These are phyloP conservation scores for Apodemia zela DNA, from an alignment of 2,888 invertebrate genomes.

Conservation along the genomic window DNA sequence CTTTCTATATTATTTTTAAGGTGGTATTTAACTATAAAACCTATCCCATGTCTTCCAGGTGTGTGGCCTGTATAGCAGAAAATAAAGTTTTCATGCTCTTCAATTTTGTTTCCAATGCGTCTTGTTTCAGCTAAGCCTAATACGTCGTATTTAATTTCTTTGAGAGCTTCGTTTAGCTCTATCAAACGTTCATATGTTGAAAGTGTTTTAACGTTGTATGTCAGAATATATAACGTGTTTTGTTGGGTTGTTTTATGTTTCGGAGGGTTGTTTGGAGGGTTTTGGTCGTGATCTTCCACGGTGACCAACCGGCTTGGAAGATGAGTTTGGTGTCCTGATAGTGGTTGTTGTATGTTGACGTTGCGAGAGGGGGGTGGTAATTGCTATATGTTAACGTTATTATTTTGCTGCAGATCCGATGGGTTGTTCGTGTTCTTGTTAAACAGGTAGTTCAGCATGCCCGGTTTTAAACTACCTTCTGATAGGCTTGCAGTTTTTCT, in stretches of 20 bases:
- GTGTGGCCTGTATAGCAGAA: conserved; percentile 1
- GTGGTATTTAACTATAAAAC: conserved; percentile 20
- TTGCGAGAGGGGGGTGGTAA: not conserved
- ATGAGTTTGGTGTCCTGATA: not conserved
- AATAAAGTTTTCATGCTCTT: not conserved
- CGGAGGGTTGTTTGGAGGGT: not conserved
- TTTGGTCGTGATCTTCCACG: not conserved
- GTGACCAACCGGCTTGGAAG: not conserved
- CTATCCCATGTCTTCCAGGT: not conserved
- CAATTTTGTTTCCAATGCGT: not conserved
- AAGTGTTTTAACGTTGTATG: too few species aligned
- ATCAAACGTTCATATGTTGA: not conserved
- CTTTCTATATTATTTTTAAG: conserved; percentile 26
- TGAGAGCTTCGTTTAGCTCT: not conserved
- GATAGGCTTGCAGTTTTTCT: conserved; percentile 7
- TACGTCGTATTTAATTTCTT: not conserved
- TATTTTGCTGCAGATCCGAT: not conserved
- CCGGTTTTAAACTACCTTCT: conserved; percentile 14
- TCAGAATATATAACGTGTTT: too few species aligned
- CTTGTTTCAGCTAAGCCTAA: not conserved
- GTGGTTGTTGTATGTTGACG: not conserved
- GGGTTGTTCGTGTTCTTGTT: conserved; percentile 4
- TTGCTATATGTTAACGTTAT: not conserved
- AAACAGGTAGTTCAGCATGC: conserved; percentile 18
- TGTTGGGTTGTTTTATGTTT: not conserved